Evolutionary conservation across 2,113 vertebrate genomes (phyloP).

Genomic region (Leptocoma aspasia): DNA sequence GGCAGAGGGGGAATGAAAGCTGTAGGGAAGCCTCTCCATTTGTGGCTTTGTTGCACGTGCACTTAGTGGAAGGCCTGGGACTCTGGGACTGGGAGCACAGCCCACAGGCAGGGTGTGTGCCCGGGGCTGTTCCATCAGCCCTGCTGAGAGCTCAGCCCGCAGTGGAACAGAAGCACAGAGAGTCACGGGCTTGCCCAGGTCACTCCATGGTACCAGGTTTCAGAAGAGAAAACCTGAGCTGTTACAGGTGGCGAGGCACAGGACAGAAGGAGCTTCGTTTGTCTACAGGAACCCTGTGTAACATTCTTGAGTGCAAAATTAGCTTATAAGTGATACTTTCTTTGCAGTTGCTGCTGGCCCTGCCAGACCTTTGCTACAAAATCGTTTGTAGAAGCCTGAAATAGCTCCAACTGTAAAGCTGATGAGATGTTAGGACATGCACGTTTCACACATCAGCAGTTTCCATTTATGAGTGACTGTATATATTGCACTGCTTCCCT

Average conservation of each 20-base stretch:
- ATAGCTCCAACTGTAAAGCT: not conserved
- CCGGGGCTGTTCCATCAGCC: fast-evolving
- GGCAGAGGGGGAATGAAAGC: fast-evolving
- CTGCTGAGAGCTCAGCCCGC: fast-evolving
- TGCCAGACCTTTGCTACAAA: not conserved
- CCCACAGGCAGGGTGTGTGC: not conserved
- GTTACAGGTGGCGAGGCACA: fast-evolving
- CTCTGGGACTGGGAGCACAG: not conserved
- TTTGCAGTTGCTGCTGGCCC: not conserved
- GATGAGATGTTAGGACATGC: not conserved
- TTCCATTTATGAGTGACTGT: not conserved
- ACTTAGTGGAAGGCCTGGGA: fast-evolving
- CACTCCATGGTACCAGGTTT: not conserved
- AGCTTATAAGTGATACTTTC: not conserved
- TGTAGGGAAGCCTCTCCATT: not conserved
- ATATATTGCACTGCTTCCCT: not conserved
- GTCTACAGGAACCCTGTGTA: not conserved
- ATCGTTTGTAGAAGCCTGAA: constrained; percentile 6
- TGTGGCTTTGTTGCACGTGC: not conserved
- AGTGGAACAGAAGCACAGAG: fast-evolving
- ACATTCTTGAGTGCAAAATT: not conserved
- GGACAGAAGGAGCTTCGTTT: not conserved
- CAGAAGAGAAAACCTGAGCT: not conserved
- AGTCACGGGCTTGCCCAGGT: not conserved
- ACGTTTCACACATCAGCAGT: not conserved